Evolutionary conservation across 2,797 vertebrate species (phyloP), one percentile per base, ranked within the genome.

Genomic region (Etheostoma perlongum): DNA sequence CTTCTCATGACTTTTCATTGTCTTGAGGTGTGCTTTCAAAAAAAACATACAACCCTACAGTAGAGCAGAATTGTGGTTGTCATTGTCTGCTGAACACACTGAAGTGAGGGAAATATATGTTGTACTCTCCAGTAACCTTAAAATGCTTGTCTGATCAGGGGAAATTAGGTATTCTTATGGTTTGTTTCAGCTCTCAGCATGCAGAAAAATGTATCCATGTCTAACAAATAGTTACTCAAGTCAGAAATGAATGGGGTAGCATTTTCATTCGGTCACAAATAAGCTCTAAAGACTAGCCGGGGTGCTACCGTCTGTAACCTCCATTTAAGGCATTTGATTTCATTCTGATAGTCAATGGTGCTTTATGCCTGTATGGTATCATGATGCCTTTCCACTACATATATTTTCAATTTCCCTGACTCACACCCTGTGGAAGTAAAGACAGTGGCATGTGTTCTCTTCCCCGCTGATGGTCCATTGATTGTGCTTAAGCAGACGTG

Each of bases 401-500:
- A 92, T 93, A 91, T 88, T 93, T 93, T 93, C 91, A 92, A 93
- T 93, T 92, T 91, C 87, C 87, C 79, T 84, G 87, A 87, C 90
- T 90, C 84, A 84, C 86, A 82, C 86, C 76, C 88, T 67, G 85
- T 91, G 85, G 86, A 92, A 90, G 89, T 86, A 90, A 90, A 93
- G 91, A 92, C 90, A 89, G 90, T 88, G 87, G 88, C 67, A 59
- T 86, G 88, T 73, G 68, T 91, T 88, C 88, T 85, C 87, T 90
- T 79, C 88, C 87, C 90, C 59, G 91, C 87, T 92, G 93, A 93
- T 92, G 92, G 91, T 73, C 91, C 93, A 94, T 93, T 93, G 93
- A 94, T 94, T 92, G 92, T 93, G 93, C 91, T 93, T 94, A 93
- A 94, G 92, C 92, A 94, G 94, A 93, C 92, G 89, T 94, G 92